Conservation (phyloP, 2,888 invertebrate genomes). For the Dryococelus australis region DNA sequence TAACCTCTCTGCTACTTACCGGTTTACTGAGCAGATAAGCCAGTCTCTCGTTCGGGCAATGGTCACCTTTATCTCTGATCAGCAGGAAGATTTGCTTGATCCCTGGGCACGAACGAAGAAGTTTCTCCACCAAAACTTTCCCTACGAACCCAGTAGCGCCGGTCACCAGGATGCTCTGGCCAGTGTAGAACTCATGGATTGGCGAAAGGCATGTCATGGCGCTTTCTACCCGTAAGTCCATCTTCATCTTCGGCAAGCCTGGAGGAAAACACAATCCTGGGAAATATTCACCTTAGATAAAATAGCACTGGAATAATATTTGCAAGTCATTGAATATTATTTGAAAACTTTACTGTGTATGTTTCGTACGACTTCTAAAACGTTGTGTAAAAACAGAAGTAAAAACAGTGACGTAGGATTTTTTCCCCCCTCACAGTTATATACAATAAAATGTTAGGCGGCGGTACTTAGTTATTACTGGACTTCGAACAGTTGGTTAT, state of each 20-base stretch:
- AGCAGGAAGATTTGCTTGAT: not conserved
- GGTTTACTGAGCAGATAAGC: not conserved
- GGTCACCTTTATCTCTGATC: not conserved
- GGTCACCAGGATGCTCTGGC: not conserved
- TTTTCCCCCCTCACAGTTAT: too few relatives aligned
- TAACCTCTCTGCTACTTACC: not conserved
- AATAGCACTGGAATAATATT: too few relatives aligned
- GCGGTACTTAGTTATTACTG: too few relatives aligned
- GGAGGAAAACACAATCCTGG: too few relatives aligned
- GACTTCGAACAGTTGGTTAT: too few relatives aligned
- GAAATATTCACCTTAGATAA: too few relatives aligned
- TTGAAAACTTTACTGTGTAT: too few relatives aligned
- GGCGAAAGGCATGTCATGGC: not conserved
- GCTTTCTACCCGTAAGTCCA: not conserved
- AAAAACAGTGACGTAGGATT: too few relatives aligned
- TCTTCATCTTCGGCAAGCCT: not conserved
- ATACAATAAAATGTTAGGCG: too few relatives aligned
- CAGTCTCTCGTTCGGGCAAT: not conserved
- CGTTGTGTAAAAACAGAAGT: too few relatives aligned
- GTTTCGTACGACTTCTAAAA: too few relatives aligned
- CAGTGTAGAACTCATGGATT: not conserved
- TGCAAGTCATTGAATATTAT: too few relatives aligned
- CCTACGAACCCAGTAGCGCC: not conserved
- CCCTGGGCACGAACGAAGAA: not conserved
- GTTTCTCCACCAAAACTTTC: not conserved